Percentiles rank a stretch among this genome's conserved stretches.
These are phyloP conservation scores for Lithophane leautieri DNA, from an alignment of 2,888 invertebrate genomes.

Conservation along the genomic window DNA sequence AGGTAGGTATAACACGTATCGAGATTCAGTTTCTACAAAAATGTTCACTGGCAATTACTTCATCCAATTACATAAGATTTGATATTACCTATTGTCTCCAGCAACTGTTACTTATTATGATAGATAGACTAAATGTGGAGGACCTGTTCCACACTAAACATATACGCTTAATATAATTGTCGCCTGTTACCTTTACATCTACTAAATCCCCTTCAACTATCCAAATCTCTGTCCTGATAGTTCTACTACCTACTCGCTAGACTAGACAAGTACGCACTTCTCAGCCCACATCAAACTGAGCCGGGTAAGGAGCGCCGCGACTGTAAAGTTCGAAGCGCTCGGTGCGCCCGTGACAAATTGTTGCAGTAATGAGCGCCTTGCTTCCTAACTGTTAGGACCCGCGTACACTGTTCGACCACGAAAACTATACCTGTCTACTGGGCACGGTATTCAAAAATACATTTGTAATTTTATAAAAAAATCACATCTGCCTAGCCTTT, in stretches of 20 bases:
- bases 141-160: background rate
- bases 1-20: background rate
- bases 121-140: too few relatives aligned
- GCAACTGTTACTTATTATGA: background rate
- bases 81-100: background rate
- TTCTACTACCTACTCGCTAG: slow-evolving; percentile 16
- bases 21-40: background rate
- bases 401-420: slow-evolving; percentile 33
- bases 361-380: slow-evolving; percentile 77
- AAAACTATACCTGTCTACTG: background rate
- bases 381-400: slow-evolving; percentile 56
- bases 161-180: background rate
- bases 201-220: slow-evolving; percentile 13
- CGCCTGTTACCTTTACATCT: background rate
- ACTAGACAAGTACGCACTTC: slow-evolving; percentile 55
- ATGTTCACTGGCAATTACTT: background rate
- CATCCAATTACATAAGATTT: background rate
- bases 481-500: too few relatives aligned
- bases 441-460: too few relatives aligned
- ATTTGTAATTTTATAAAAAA: too few relatives aligned
- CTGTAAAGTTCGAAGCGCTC: slow-evolving; percentile 72
- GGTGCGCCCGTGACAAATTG: slow-evolving; percentile 78
- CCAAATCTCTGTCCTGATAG: slow-evolving; percentile 23
- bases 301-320: slow-evolving; percentile 55
- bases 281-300: slow-evolving; percentile 59